Evolutionary conservation across 1,140 invertebrate species (phyloP).

Genomic region (Drosophila ambigua): DNA sequence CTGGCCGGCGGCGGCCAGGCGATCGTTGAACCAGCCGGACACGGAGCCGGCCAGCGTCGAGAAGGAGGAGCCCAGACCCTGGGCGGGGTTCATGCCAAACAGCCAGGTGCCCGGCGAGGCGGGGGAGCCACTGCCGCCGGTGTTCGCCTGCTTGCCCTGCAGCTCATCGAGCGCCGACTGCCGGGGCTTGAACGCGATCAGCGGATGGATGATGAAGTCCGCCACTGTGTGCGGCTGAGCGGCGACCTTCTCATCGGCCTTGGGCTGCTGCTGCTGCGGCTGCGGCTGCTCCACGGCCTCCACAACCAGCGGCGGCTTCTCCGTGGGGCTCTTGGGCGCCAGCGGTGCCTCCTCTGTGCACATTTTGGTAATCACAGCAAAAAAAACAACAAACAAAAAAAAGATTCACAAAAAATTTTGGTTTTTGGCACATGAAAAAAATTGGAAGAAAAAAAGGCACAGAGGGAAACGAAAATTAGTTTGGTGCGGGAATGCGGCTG

Average conservation of each 20-base stretch:
- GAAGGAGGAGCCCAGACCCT: slow-evolving; percentile 67
- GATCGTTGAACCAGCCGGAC: slow-evolving; percentile 79
- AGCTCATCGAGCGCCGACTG: slow-evolving; percentile 49
- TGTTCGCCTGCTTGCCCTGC: slow-evolving; percentile 68
- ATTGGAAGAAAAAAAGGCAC: slow-evolving; percentile 32
- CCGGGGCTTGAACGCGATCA: slow-evolving; percentile 80
- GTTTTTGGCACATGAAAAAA: slow-evolving; percentile 43
- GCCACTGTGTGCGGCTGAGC: slow-evolving; percentile 73
- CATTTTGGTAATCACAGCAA: slow-evolving; percentile 30
- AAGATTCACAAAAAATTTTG: not conserved
- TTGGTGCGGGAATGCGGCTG: not conserved
- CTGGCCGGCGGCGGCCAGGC: slow-evolving; percentile 64
- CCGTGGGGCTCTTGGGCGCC: slow-evolving; percentile 64
- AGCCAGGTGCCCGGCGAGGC: slow-evolving; percentile 59
- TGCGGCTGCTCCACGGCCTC: slow-evolving; percentile 3
- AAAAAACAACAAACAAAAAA: slow-evolving; percentile 54
- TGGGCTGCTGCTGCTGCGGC: not conserved
- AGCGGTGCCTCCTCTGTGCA: slow-evolving; percentile 42
- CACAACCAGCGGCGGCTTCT: slow-evolving; percentile 49
- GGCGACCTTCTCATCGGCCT: slow-evolving; percentile 15
- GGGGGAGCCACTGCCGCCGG: not conserved
- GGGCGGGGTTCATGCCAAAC: slow-evolving; percentile 75
- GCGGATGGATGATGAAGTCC: slow-evolving; percentile 77
- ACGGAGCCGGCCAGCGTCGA: slow-evolving; percentile 74
- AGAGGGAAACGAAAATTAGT: slow-evolving; percentile 17